Percentiles rank a stretch among this genome's conserved stretches.
phyloP scores from a whole-genome alignment of 2,113 vertebrate species.

The Dicrurus megarhynchus region DNA sequence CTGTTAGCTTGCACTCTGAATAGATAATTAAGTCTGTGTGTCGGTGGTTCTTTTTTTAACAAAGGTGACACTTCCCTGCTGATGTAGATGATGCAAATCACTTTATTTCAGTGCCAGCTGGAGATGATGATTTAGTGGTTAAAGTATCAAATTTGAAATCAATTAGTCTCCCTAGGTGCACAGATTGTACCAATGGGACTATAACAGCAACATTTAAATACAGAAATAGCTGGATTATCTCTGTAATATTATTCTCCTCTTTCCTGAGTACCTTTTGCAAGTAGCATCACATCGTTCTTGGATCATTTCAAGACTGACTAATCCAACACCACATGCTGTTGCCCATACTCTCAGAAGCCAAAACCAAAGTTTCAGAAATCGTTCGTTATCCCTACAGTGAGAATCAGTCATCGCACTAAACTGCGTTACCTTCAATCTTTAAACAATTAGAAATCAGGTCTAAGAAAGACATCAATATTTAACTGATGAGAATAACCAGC shows the following conservation, averaged over 20 bases:
- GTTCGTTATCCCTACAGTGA: background rate
- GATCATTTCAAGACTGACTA: background rate
- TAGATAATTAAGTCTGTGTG: conserved; percentile 58
- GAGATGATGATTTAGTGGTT: conserved; percentile 34
- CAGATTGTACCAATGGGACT: background rate
- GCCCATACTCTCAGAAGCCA: background rate
- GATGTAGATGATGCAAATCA: conserved; percentile 59
- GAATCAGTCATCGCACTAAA: background rate
- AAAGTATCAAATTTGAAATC: conserved; percentile 29
- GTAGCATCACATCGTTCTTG: background rate
- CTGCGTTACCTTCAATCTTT: background rate
- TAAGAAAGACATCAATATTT: background rate
- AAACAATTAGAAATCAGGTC: background rate
- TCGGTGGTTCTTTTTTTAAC: conserved; percentile 63
- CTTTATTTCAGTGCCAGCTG: conserved; percentile 40
- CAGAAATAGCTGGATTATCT: background rate
- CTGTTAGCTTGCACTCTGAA: conserved; percentile 32
- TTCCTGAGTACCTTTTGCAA: background rate
- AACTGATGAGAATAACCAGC: background rate
- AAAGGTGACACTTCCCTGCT: conserved; percentile 53
- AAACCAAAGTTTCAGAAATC: background rate
- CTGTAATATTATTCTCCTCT: background rate
- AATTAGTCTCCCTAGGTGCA: conserved; percentile 1
- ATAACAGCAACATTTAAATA: conserved; percentile 16
- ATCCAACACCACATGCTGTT: background rate